phyloP scores from a whole-genome alignment of 1,140 invertebrate genomes.

The Ctenoplectra terminalis region DNA sequence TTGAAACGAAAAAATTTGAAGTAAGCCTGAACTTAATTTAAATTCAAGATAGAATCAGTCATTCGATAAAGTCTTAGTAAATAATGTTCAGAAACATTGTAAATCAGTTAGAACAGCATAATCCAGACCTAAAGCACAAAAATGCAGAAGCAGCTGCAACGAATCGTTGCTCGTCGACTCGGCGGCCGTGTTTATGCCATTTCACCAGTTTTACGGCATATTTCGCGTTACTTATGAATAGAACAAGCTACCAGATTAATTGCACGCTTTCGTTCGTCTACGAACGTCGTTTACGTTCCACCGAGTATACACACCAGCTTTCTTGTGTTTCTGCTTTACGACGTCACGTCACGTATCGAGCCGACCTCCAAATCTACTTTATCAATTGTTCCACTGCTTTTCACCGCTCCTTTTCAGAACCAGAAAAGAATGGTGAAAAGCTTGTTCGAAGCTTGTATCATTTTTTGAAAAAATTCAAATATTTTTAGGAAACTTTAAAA shows the following conservation, averaged over 20 bases:
- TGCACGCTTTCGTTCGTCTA: slow-evolving; percentile 30
- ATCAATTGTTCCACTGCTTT: background rate
- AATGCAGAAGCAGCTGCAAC: background rate
- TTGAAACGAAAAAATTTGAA: no score
- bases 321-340: slow-evolving; percentile 6
- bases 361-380: background rate
- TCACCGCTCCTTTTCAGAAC: background rate
- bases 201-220: slow-evolving; percentile 71
- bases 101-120: background rate
- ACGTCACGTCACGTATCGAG: slow-evolving; percentile 38
- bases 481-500: no score
- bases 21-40: no score
- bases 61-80: background rate
- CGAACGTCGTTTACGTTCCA: slow-evolving; percentile 28
- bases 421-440: background rate
- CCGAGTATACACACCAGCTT: background rate
- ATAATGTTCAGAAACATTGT: no score
- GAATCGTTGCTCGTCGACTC: slow-evolving; percentile 32
- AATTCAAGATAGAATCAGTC: background rate
- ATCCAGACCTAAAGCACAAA: background rate
- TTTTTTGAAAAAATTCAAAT: background rate
- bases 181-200: slow-evolving; percentile 55
- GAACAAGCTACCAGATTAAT: slow-evolving; percentile 49
- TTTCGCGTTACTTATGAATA: slow-evolving; percentile 64
- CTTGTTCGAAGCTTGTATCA: background rate